Percentiles rank a stretch among this genome's conserved stretches.
These are phyloP conservation scores for Propithecus deckenii DNA, from an alignment of 2,797 vertebrate species.

Conservation along the genomic window DNA sequence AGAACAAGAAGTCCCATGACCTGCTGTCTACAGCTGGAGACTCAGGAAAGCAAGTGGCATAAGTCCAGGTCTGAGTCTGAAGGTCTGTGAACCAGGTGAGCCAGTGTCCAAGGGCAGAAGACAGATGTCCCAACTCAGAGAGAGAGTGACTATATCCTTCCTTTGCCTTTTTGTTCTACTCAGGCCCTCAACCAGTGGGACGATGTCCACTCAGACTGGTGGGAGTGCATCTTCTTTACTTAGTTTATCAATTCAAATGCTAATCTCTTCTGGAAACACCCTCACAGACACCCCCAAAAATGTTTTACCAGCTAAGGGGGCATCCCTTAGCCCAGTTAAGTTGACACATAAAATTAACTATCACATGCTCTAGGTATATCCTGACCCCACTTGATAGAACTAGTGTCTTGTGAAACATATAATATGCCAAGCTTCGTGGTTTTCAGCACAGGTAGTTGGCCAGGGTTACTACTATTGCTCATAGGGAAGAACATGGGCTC, in stretches of 20 bases:
- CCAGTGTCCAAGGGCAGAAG: neutral
- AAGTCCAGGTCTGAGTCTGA: neutral
- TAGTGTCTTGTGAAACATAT: neutral
- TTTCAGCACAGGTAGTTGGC: neutral
- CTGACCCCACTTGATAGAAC: neutral
- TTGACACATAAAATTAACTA: neutral
- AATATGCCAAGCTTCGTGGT: neutral
- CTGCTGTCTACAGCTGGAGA: neutral
- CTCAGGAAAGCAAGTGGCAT: neutral
- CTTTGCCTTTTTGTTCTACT: neutral
- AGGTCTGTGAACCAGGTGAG: neutral
- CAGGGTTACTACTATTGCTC: neutral
- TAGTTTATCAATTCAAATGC: neutral
- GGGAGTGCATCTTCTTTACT: neutral
- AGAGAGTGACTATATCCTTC: neutral
- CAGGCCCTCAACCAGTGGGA: neutral
- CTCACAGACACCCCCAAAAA: neutral
- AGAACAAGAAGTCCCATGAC: neutral
- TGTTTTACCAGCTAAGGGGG: neutral
- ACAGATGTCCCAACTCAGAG: neutral
- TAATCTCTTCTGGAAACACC: neutral
- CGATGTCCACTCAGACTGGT: neutral
- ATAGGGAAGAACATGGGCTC: neutral
- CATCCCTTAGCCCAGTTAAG: neutral
- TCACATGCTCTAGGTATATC: neutral